These are phyloP conservation scores for Steinernema hermaphroditum DNA, from an alignment of 2,888 invertebrate genomes.

Conservation along the genomic window DNA sequence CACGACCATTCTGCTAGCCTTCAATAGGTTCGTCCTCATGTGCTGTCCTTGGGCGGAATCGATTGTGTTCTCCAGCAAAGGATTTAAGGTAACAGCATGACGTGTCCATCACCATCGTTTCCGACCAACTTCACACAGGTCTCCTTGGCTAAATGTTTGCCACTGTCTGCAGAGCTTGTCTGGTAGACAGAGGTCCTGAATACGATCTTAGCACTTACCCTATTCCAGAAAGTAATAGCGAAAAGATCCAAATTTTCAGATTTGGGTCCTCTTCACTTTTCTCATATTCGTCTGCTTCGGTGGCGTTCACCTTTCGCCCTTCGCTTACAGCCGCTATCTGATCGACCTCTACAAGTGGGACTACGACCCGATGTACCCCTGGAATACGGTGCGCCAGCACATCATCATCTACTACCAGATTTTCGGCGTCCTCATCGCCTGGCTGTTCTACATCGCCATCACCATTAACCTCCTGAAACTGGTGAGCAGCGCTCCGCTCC, in stretches of 20 bases:
- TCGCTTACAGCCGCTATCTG: neutral
- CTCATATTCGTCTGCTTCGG: neutral
- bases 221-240: too few species aligned
- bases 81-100: neutral
- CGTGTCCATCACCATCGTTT: too few species aligned
- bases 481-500: neutral
- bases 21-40: neutral
- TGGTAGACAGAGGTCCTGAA: too few species aligned
- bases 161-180: too few species aligned
- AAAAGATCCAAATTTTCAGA: neutral
- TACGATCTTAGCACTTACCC: too few species aligned
- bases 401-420: conserved; percentile 6
- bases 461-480: neutral
- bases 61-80: neutral
- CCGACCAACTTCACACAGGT: too few species aligned
- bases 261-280: neutral
- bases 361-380: neutral
- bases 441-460: conserved; percentile 7
- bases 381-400: neutral
- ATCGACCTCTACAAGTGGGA: neutral
- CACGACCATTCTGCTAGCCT: neutral
- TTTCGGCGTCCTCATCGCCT: neutral
- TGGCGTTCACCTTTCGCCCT: neutral
- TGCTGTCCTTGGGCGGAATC: neutral
- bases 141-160: too few species aligned